phyloP scores from a whole-genome alignment of 1,140 invertebrate species.

The Drosophila repletoides region DNA sequence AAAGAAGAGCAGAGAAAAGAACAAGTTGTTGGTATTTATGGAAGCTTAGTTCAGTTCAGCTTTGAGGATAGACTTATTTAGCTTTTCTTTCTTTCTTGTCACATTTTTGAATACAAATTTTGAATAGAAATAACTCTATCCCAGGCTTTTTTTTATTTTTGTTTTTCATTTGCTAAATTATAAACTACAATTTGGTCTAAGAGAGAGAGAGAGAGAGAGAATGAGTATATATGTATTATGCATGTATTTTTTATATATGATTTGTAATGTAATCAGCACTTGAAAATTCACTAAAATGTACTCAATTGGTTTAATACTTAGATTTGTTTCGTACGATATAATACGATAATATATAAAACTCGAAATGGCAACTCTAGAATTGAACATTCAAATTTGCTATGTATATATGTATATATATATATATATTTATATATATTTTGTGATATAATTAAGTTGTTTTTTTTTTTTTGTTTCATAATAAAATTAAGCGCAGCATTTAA shows the following conservation, averaged over 20 bases:
- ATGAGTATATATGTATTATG: constrained; percentile 36
- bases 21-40: constrained; percentile 66
- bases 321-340: constrained; percentile 19
- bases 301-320: constrained; percentile 40
- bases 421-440: no score
- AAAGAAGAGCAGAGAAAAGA: constrained; percentile 77
- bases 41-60: constrained; percentile 43
- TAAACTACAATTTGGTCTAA: constrained; percentile 69
- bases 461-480: constrained; percentile 27
- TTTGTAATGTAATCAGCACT: constrained; percentile 73
- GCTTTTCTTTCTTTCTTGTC: not conserved
- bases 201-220: constrained; percentile 45
- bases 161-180: constrained; percentile 56
- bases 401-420: constrained; percentile 36
- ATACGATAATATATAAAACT: constrained; percentile 37
- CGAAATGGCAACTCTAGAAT: constrained; percentile 67
- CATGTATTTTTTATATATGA: constrained; percentile 15
- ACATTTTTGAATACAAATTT: not conserved
- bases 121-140: constrained; percentile 42
- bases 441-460: constrained; percentile 43
- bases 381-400: constrained; percentile 78
- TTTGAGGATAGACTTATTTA: constrained; percentile 37
- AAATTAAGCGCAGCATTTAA: constrained; percentile 53
- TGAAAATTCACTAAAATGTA: constrained; percentile 80
- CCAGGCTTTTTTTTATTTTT: constrained; percentile 37